Conservation (phyloP, 2,888 invertebrate species). For the Himalopsyche anomala region DNA sequence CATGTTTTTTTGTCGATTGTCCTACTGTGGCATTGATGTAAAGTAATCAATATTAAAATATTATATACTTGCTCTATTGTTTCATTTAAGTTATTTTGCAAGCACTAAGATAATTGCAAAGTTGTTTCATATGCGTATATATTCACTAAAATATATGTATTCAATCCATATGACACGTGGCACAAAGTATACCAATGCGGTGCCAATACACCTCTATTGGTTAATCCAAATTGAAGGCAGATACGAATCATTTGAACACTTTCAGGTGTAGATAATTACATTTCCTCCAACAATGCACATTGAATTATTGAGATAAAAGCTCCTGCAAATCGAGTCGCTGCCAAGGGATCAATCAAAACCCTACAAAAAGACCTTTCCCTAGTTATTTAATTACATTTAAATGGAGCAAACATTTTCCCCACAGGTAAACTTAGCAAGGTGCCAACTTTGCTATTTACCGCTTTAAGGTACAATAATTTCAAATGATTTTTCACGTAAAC, state of each 20-base stretch:
- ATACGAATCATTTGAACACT: conserved; percentile 36
- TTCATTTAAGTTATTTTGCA: too few relatives aligned
- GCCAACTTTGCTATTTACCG: conserved; percentile 15
- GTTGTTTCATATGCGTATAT: too few relatives aligned
- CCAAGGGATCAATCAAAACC: conserved; percentile 17
- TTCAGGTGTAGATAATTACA: conserved; percentile 28
- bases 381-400: conserved; percentile 31
- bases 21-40: too few relatives aligned
- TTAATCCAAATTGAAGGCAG: conserved; percentile 2
- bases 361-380: neutral
- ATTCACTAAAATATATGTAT: too few relatives aligned
- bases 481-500: conserved; percentile 35
- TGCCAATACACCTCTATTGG: neutral
- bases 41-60: too few relatives aligned
- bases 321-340: neutral
- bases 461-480: conserved; percentile 17
- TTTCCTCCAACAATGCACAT: conserved; percentile 12
- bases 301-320: conserved; percentile 41
- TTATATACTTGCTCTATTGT: too few relatives aligned
- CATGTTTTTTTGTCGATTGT: too few relatives aligned
- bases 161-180: too few relatives aligned
- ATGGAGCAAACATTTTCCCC: conserved; percentile 28
- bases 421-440: conserved; percentile 14
- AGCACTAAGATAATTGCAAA: too few relatives aligned
- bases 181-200: too few relatives aligned